These are phyloP conservation scores for Zoroaster sp. DNA, from an alignment of 53 echinoderm and acorn worm genomes.

Conservation along the genomic window DNA sequence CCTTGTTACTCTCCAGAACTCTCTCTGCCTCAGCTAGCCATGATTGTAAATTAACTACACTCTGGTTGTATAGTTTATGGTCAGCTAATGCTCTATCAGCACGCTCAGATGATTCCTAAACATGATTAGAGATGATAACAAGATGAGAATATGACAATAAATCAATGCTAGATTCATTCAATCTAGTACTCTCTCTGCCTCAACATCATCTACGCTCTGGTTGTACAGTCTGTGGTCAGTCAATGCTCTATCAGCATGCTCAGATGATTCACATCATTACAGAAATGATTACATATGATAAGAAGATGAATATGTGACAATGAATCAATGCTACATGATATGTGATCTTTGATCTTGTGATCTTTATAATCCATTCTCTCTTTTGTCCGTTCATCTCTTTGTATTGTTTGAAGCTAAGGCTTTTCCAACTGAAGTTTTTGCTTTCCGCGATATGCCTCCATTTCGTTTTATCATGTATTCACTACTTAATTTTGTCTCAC, in stretches of 20 bases:
- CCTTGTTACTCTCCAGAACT: slow-evolving; percentile 2
- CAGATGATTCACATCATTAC: not conserved
- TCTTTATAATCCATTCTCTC: too few relatives aligned
- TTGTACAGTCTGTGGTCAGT: slow-evolving; percentile 14
- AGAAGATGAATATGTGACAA: too few relatives aligned
- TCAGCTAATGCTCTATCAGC: slow-evolving; percentile 16
- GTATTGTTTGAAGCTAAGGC: too few relatives aligned
- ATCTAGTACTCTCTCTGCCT: not conserved
- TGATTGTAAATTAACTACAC: slow-evolving; percentile 8
- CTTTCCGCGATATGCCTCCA: too few relatives aligned
- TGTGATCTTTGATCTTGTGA: too few relatives aligned
- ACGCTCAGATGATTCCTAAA: slow-evolving; percentile 1
- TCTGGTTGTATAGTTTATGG: slow-evolving; percentile 26
- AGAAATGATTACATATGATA: not conserved
- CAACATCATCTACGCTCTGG: not conserved
- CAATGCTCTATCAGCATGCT: not conserved
- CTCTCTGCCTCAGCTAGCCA: slow-evolving; percentile 46
- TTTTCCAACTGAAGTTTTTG: too few relatives aligned
- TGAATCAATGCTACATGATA: too few relatives aligned
- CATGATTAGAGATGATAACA: not conserved
- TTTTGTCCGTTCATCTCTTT: too few relatives aligned
- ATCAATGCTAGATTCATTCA: not conserved
- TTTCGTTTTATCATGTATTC: too few relatives aligned
- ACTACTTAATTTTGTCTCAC: too few relatives aligned
- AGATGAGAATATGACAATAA: not conserved